These are phyloP conservation scores for Tapirus indicus DNA, from an alignment of 2,797 vertebrate species.

Conservation along the genomic window DNA sequence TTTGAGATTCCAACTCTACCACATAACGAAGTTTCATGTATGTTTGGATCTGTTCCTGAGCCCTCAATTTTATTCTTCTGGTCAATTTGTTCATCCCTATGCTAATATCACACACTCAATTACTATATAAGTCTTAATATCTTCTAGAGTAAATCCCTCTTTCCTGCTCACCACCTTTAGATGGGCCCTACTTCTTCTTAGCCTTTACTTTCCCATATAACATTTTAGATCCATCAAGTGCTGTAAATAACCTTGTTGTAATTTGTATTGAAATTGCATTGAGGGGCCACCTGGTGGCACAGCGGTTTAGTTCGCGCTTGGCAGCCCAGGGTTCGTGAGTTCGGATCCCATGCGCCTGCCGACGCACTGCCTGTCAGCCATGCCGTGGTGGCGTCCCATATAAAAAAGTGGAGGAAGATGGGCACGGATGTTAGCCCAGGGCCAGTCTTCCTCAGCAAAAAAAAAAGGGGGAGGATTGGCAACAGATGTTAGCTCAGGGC, in stretches of 20 bases:
- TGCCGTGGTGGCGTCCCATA: no score
- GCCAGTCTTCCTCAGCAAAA: no score
- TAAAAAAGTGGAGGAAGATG: no score
- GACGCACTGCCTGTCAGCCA: no score
- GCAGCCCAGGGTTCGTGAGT: no score
- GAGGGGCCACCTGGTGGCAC: no score
- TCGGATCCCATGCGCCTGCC: no score
- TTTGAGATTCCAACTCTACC: neutral
- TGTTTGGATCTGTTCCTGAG: neutral
- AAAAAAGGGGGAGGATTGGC: no score
- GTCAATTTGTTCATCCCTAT: neutral
- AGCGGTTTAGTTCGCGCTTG: no score
- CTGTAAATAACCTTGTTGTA: neutral
- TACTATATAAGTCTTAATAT: neutral
- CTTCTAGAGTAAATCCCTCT: neutral
- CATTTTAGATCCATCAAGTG: neutral
- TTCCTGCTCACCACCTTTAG: neutral
- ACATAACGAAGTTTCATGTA: constrained; percentile 29
- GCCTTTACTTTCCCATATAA: neutral
- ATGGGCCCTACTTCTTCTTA: neutral
- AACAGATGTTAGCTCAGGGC: no score
- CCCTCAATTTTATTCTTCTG: neutral
- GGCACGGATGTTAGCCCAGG: no score
- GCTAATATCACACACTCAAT: neutral
- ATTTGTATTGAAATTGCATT: neutral